Conservation (phyloP, 2,113 vertebrate genomes). For the Procapra przewalskii region DNA sequence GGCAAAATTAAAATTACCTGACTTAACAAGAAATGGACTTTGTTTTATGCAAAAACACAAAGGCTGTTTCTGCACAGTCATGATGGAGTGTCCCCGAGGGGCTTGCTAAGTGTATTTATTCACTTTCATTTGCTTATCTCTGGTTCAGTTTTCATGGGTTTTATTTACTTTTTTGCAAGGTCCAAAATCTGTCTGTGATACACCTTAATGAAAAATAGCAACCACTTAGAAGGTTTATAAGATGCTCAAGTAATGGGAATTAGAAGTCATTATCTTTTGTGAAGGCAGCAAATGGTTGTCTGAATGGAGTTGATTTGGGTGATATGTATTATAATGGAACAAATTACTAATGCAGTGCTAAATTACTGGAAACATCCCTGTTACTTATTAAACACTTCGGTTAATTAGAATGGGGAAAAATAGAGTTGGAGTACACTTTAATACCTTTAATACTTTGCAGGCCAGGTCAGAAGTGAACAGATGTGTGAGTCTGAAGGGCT, state of each 20-base stretch:
- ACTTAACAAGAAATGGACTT: conserved; percentile 34
- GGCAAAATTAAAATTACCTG: conserved; percentile 40
- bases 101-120: conserved; percentile 17
- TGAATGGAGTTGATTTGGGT: conserved; percentile 75
- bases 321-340: conserved; percentile 57
- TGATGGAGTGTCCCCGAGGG: background rate
- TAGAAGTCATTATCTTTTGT: conserved; percentile 73
- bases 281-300: conserved; percentile 61
- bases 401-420: conserved; percentile 72
- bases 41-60: conserved; percentile 46
- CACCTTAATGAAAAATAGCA: conserved; percentile 57
- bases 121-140: conserved; percentile 55
- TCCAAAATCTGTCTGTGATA: conserved; percentile 45
- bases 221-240: conserved; percentile 56
- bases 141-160: conserved; percentile 14
- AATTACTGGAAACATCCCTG: conserved; percentile 74
- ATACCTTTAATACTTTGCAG: conserved; percentile 50
- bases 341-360: conserved; percentile 73
- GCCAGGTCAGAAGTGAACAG: conserved; percentile 60
- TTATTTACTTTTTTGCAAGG: conserved; percentile 69
- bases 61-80: background rate
- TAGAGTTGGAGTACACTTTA: conserved; percentile 39
- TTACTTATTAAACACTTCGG: conserved; percentile 77
- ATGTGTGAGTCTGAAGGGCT: background rate
- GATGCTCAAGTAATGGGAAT: conserved; percentile 71